phyloP scores from a whole-genome alignment of 2,888 invertebrate genomes.

The Troides oblongomaculatus region DNA sequence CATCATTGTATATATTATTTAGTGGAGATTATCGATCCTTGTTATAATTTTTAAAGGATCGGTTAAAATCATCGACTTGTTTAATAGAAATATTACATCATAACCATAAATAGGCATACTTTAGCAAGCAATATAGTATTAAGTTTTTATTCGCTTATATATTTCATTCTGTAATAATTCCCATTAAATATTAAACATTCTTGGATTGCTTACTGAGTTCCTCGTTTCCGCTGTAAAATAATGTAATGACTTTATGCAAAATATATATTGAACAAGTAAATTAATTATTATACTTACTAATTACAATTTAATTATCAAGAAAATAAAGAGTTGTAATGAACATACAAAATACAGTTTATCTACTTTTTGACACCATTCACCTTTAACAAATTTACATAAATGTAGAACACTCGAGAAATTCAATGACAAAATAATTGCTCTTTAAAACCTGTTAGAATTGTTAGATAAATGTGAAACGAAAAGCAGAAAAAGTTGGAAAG shows the following conservation, averaged over 20 bases:
- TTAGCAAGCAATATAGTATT: too few relatives aligned
- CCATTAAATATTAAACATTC: too few relatives aligned
- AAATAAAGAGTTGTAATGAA: neutral
- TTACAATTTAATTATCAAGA: neutral
- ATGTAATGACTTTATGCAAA: neutral
- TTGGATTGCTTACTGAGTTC: too few relatives aligned
- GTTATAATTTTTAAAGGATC: too few relatives aligned
- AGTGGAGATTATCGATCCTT: too few relatives aligned
- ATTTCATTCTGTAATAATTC: too few relatives aligned
- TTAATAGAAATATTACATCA: too few relatives aligned
- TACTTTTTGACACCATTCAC: constrained; percentile 6
- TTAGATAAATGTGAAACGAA: neutral
- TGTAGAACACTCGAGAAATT: neutral
- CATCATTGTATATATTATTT: too few relatives aligned
- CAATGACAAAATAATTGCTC: neutral
- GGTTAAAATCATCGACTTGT: too few relatives aligned
- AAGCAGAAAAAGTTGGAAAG: neutral
- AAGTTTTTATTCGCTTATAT: too few relatives aligned
- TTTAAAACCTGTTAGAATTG: neutral
- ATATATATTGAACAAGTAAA: neutral
- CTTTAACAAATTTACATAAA: constrained; percentile 7
- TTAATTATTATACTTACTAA: neutral
- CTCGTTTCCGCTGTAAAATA: too few relatives aligned
- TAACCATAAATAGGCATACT: too few relatives aligned
- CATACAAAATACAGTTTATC: neutral